A percentile compares a stretch with the other conserved stretches of the same genome.
phyloP scores from a whole-genome alignment of 2,888 invertebrate genomes.

The Andrena hattorfiana region DNA sequence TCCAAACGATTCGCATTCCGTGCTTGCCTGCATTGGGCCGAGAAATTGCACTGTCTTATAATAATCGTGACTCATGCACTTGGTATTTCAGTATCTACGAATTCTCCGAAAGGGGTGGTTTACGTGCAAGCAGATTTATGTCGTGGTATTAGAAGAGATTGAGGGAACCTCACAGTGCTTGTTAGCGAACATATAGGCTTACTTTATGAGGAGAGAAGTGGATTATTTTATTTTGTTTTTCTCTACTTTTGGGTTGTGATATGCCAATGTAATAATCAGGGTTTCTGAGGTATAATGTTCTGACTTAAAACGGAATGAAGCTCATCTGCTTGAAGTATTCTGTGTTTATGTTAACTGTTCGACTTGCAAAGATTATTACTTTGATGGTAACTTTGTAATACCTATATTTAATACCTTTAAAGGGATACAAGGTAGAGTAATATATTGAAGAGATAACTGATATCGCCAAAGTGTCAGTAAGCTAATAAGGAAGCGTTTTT shows the following conservation, averaged over 20 bases:
- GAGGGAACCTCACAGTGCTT: neutral
- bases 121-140: neutral
- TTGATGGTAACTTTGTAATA: no score
- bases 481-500: conserved; percentile 9
- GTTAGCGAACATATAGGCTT: neutral
- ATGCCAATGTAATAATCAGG: no score
- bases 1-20: conserved; percentile 41
- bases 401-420: no score
- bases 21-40: conserved; percentile 34
- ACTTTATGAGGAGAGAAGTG: neutral
- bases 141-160: neutral
- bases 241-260: neutral
- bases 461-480: no score
- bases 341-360: no score
- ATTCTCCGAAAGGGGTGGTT: conserved; percentile 19
- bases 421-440: no score
- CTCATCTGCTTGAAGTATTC: no score
- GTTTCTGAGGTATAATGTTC: no score
- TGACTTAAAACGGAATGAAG: no score
- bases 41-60: conserved; percentile 43
- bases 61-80: conserved; percentile 31
- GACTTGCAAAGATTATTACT: no score
- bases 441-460: neutral
- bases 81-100: conserved; percentile 9
- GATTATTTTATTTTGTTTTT: neutral